Conservation (phyloP, 2,888 invertebrate genomes). For the Dynastes hyllus region DNA sequence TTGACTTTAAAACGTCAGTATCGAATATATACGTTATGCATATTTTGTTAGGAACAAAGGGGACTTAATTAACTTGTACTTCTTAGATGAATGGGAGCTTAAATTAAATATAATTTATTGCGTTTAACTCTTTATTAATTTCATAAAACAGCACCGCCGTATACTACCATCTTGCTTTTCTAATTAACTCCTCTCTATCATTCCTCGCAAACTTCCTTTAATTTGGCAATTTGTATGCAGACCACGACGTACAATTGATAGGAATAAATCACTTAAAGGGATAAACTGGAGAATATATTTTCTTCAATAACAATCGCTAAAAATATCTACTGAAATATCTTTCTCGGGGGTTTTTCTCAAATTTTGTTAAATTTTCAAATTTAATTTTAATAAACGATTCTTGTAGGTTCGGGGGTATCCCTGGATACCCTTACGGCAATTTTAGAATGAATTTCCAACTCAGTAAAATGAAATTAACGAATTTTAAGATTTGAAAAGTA, state of each 20-base stretch:
- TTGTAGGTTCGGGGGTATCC: too few relatives aligned
- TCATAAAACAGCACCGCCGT: constrained; percentile 10
- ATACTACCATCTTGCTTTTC: background rate
- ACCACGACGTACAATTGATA: constrained; percentile 27
- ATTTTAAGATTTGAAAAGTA: too few relatives aligned
- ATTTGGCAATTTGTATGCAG: constrained; percentile 44
- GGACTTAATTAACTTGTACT: constrained; percentile 20
- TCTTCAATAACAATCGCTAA: constrained; percentile 3
- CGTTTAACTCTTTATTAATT: constrained; percentile 37
- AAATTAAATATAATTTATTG: constrained; percentile 37
- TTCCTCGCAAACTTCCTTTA: constrained; percentile 9
- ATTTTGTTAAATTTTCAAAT: too few relatives aligned
- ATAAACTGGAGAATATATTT: constrained; percentile 19
- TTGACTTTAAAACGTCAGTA: too few relatives aligned
- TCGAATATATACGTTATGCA: background rate
- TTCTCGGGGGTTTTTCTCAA: too few relatives aligned
- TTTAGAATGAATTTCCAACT: too few relatives aligned
- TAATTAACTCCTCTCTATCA: background rate
- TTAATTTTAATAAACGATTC: too few relatives aligned
- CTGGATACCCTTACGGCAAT: too few relatives aligned
- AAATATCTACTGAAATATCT: background rate
- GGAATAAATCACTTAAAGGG: constrained; percentile 40
- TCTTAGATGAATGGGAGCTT: background rate
- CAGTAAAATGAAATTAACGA: too few relatives aligned
- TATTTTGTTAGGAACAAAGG: background rate